Evolutionary conservation across 2,797 vertebrate genomes (phyloP).

Genomic region (Sebastes oblongus): DNA sequence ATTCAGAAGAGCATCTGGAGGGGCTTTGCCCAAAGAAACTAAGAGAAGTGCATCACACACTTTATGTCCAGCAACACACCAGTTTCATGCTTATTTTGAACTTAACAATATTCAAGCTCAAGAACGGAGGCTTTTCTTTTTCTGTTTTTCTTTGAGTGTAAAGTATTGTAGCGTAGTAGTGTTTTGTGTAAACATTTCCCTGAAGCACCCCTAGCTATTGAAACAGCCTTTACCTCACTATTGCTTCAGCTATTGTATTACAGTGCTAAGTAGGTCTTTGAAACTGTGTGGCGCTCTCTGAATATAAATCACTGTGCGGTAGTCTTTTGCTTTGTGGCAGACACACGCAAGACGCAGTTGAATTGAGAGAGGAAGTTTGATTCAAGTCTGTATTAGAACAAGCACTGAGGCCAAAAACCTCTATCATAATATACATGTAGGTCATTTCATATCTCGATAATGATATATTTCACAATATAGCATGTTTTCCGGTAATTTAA

Average conservation of each 20-base stretch:
- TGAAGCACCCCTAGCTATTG: neutral
- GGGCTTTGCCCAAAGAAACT: neutral
- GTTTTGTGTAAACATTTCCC: conserved; percentile 20
- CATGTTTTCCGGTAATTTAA: too few species aligned
- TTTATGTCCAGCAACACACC: neutral
- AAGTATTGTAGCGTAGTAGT: neutral
- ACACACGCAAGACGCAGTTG: conserved; percentile 1
- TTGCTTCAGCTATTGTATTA: conserved; percentile 46
- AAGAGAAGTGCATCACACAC: neutral
- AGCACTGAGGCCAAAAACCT: neutral
- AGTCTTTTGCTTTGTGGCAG: conserved; percentile 28
- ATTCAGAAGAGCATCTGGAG: conserved; percentile 18
- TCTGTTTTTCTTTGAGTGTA: neutral
- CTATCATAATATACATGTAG: too few species aligned
- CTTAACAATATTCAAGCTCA: neutral
- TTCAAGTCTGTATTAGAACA: neutral
- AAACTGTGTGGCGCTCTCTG: conserved; percentile 55
- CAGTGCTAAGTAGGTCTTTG: conserved; percentile 64
- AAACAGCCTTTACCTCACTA: conserved; percentile 20
- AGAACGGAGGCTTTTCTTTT: neutral
- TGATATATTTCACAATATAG: too few species aligned
- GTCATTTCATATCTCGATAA: too few species aligned
- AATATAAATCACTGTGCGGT: conserved; percentile 70
- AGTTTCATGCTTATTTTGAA: neutral
- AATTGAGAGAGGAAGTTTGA: conserved; percentile 25